phyloP scores from a whole-genome alignment of 2,113 vertebrate genomes.

The Aegotheles bennettii region DNA sequence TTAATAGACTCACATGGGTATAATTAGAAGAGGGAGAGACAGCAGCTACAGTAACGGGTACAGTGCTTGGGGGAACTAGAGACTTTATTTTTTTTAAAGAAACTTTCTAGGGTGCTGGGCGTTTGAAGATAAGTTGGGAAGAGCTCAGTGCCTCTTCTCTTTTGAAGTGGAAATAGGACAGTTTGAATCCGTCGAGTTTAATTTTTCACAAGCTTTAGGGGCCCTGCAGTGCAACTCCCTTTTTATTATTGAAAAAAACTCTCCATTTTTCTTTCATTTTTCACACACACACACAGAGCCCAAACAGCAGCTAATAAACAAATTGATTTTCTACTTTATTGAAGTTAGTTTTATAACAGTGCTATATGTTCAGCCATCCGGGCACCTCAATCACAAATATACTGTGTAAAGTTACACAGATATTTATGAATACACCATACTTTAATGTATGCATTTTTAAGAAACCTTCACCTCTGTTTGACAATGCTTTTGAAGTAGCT shows the following conservation, averaged over 20 bases:
- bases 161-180: slow-evolving; percentile 99
- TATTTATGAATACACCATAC: slow-evolving; percentile 24
- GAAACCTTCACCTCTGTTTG: slow-evolving; percentile 64
- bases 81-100: slow-evolving; percentile 82
- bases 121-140: slow-evolving; percentile 96
- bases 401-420: not conserved
- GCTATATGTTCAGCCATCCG: not conserved
- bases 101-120: slow-evolving; percentile 88
- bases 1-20: slow-evolving; percentile 99
- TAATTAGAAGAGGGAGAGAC: slow-evolving; percentile 99
- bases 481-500: slow-evolving; percentile 80
- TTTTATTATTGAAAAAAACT: slow-evolving; percentile 89
- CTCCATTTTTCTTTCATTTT: slow-evolving; percentile 73
- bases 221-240: slow-evolving; percentile 86
- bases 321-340: slow-evolving; percentile 52
- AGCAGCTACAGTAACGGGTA: slow-evolving; percentile 91
- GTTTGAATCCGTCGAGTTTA: slow-evolving; percentile 99
- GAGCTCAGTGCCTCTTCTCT: slow-evolving; percentile 89
- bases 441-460: slow-evolving; percentile 64
- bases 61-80: slow-evolving; percentile 96
- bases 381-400: not conserved
- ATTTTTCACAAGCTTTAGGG: slow-evolving; percentile 99
- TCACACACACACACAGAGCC: not conserved
- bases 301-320: slow-evolving; percentile 65
- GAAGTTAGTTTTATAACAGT: not conserved